A percentile compares a stretch with the other conserved stretches of the same genome.
These are phyloP conservation scores for Odontocolon sp. DNA, from an alignment of 2,888 invertebrate species.

Conservation along the genomic window DNA sequence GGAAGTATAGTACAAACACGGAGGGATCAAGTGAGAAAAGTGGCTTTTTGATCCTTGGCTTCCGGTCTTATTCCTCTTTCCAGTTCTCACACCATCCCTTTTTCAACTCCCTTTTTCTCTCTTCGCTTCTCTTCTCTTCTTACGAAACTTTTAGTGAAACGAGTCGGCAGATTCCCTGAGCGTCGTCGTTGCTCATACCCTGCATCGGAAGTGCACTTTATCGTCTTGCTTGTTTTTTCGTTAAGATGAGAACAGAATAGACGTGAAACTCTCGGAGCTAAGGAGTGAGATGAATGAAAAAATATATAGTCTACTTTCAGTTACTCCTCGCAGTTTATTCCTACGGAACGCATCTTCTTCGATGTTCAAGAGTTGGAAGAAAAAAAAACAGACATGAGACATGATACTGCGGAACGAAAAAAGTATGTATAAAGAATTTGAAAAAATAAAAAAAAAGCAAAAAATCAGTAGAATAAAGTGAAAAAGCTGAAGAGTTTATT, in stretches of 20 bases:
- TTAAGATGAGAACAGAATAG: constrained; percentile 42
- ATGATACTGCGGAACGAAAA: too few species aligned
- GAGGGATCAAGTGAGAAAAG: constrained; percentile 50
- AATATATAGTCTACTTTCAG: constrained; percentile 6
- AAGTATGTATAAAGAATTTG: too few species aligned
- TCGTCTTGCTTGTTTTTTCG: constrained; percentile 58
- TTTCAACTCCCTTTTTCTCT: not conserved
- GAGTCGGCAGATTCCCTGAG: constrained; percentile 36
- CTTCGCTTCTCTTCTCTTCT: constrained; percentile 9
- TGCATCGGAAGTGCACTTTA: constrained; percentile 52
- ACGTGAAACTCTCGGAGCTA: constrained; percentile 31
- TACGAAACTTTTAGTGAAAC: constrained; percentile 42
- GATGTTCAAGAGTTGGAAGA: not conserved
- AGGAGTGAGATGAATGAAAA: constrained; percentile 20
- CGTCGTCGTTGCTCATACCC: constrained; percentile 30
- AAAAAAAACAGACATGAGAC: constrained; percentile 20
- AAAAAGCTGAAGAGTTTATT: not conserved
- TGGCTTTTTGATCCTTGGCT: constrained; percentile 54
- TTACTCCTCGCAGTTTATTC: constrained; percentile 11
- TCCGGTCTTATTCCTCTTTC: too few species aligned
- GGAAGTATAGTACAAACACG: constrained; percentile 8
- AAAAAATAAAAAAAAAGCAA: not conserved
- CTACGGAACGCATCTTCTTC: not conserved
- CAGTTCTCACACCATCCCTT: too few species aligned
- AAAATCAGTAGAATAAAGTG: not conserved